Evolutionary conservation across 2,797 vertebrate species (phyloP), one percentile per base, ranked within the genome.

Genomic region (Sylvilagus floridanus): DNA sequence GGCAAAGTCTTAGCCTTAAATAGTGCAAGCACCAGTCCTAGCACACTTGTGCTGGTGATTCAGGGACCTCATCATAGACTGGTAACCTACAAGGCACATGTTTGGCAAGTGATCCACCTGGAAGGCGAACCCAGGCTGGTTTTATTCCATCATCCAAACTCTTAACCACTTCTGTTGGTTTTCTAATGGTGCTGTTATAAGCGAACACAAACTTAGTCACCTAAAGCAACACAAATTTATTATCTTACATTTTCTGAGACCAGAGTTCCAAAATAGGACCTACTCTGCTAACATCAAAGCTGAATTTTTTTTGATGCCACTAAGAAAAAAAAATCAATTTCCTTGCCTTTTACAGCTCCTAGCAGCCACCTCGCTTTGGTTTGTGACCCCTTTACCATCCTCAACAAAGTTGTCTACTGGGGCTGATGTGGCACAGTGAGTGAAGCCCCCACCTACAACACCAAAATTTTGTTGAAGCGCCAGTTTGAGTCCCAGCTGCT

Each of bases 161-260:
- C 84, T 84, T 68, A 82, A 84, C 21, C 52, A 75, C 2, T 14
- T 57, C 2, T 69, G 37, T 60, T 75, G 37, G 35, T 42, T 82
- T 87, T 47, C 9, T 88, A 26, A 52, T 83, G 42, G n/a, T 91
- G 69, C 57, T 83, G 7, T 72, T 12, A 57, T 65, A 91, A 79
- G 54, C 60, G 37, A 63, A 35, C 66, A 89, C 24, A 84, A 66
- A 84, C n/a, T 42, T 57, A 71, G 54, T 50, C 21, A 75, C 35
- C 62, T 63, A 85, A 50, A 76, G 76, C 6, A 93, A 63, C 4
- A 69, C 30, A 62, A 30, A 79, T 93, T 14, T 91, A 57, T 93
- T 91, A 78, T 37, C 47, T 73, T 76, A 50, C 0, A 73, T 11
- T 79, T 79, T 52, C 84, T 4, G 71, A 92, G 8, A 52, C 26